A percentile compares a stretch with the other conserved stretches of the same genome.
These are phyloP conservation scores for Cuculus canorus DNA, from an alignment of 2,797 vertebrate species.

Conservation along the genomic window DNA sequence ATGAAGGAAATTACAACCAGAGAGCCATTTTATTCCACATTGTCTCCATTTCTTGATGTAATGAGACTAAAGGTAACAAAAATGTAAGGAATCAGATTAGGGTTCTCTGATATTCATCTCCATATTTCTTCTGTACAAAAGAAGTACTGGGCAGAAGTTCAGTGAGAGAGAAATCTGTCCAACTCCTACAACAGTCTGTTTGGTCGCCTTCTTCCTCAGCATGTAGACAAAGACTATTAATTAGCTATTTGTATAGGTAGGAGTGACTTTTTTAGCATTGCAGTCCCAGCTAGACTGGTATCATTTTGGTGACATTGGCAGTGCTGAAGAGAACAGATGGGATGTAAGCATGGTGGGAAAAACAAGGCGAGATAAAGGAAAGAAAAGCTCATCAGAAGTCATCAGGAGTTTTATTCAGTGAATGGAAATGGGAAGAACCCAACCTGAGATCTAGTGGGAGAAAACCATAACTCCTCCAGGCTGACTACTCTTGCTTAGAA, in stretches of 20 bases:
- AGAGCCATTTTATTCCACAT: background rate
- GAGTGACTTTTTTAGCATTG: background rate
- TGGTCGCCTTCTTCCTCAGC: background rate
- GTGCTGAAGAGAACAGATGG: slow-evolving; percentile 6
- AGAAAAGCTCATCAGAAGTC: background rate
- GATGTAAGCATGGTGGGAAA: background rate
- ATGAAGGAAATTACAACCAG: background rate
- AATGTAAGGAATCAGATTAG: background rate
- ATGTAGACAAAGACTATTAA: background rate
- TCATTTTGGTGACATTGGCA: background rate
- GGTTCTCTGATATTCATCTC: background rate
- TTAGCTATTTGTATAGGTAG: background rate
- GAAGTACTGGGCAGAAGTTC: background rate
- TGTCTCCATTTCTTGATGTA: background rate
- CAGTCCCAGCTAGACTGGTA: background rate
- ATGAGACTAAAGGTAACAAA: background rate
- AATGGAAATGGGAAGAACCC: background rate
- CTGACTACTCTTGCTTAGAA: background rate
- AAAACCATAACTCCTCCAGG: background rate
- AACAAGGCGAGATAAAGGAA: background rate
- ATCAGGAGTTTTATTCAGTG: background rate
- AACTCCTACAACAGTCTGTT: background rate
- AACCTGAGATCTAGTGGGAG: background rate
- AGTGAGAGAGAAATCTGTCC: background rate
- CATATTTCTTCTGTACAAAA: background rate